A percentile compares a stretch with the other conserved stretches of the same genome.
Conservation (phyloP, 2,888 invertebrate species). For the Dryocosmus kuriphilus region DNA sequence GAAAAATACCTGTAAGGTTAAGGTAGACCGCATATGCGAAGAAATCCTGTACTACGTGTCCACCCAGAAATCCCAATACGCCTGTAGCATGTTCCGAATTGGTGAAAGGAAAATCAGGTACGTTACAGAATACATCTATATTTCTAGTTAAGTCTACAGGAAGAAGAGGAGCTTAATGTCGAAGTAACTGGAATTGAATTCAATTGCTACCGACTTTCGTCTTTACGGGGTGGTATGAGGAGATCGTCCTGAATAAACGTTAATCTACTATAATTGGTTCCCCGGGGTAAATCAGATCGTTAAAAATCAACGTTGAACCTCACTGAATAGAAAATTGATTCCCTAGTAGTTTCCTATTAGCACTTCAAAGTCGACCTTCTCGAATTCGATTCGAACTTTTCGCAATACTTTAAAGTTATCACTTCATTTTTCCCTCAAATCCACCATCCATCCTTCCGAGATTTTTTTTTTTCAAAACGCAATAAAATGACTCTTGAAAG, state of each 20-base stretch:
- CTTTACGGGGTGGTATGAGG: constrained; percentile 41
- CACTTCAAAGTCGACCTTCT: constrained; percentile 15
- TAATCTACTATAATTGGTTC: constrained; percentile 60
- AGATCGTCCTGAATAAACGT: constrained; percentile 57
- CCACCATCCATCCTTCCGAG: not conserved
- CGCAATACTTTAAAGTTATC: not conserved
- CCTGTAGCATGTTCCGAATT: constrained; percentile 52
- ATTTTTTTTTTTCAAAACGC: too few species aligned
- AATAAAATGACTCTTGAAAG: too few species aligned
- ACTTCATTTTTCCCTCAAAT: not conserved
- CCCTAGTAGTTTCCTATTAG: constrained; percentile 36
- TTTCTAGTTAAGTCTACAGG: constrained; percentile 53
- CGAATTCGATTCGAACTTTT: not conserved
- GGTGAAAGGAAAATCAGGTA: constrained; percentile 50
- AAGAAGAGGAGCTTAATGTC: constrained; percentile 58
- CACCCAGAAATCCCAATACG: constrained; percentile 44
- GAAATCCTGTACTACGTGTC: constrained; percentile 51
- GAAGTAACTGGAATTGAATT: constrained; percentile 62
- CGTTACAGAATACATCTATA: constrained; percentile 39
- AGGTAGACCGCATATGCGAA: constrained; percentile 4
- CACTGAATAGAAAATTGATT: constrained; percentile 53
- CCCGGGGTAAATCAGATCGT: constrained; percentile 53
- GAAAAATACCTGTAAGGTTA: not conserved
- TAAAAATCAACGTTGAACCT: constrained; percentile 50
- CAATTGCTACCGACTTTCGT: constrained; percentile 55